A percentile compares a stretch with the other conserved stretches of the same genome.
Conservation (phyloP, 2,113 vertebrate species). For the Nycticryphes semicollaris region DNA sequence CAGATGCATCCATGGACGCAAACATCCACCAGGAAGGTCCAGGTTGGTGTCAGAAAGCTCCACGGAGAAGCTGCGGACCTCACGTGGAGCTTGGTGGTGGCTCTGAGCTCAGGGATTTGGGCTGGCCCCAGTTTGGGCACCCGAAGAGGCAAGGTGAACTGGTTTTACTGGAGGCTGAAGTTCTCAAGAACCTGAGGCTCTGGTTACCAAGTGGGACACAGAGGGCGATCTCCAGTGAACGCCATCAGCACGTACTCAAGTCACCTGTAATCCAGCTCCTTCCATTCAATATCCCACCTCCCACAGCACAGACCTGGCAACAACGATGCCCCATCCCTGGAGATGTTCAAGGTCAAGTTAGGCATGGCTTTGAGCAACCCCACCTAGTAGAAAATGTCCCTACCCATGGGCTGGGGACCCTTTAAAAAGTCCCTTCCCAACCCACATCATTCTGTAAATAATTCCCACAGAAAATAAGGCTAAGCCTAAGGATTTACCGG, state of each 20-base stretch:
- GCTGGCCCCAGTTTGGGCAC: fast-evolving
- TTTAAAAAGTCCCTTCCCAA: neutral
- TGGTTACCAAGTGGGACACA: fast-evolving
- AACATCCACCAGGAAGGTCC: neutral
- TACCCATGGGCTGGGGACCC: fast-evolving
- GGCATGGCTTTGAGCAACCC: fast-evolving
- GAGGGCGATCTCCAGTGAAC: fast-evolving
- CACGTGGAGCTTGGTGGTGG: fast-evolving
- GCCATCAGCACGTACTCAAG: fast-evolving
- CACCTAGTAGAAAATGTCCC: neutral
- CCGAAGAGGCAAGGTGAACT: neutral
- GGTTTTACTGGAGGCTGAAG: neutral
- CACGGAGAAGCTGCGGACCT: neutral
- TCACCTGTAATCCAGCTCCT: fast-evolving
- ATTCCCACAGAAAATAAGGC: neutral
- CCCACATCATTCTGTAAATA: neutral
- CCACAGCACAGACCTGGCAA: neutral
- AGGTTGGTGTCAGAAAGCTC: fast-evolving
- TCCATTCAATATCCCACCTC: neutral
- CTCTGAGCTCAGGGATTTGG: neutral
- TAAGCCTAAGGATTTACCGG: fast-evolving
- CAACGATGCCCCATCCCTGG: fast-evolving
- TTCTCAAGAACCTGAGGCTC: neutral
- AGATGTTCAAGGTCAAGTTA: fast-evolving
- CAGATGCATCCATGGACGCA: neutral